Evolutionary conservation across 2,113 vertebrate genomes (phyloP).

Genomic region (Nannospalax galili): DNA sequence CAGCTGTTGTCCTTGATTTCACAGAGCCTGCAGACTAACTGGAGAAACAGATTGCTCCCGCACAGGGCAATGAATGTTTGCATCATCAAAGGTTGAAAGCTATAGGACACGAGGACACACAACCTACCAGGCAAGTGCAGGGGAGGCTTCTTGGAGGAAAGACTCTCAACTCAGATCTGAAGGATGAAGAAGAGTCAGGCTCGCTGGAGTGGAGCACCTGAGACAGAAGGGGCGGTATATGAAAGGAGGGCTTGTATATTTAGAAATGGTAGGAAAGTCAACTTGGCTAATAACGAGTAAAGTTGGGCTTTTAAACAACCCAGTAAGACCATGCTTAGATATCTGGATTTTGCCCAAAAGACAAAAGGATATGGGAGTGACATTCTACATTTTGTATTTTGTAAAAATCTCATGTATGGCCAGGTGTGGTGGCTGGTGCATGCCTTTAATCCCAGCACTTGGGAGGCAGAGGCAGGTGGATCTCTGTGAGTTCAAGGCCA

Average conservation of each 20-base stretch:
- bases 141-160: background rate
- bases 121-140: background rate
- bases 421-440: no score
- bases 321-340: background rate
- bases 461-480: no score
- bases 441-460: no score
- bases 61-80: background rate
- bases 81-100: background rate
- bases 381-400: background rate
- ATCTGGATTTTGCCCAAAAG: background rate
- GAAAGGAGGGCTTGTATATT: background rate
- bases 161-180: background rate
- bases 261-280: background rate
- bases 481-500: no score
- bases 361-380: background rate
- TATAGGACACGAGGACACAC: background rate
- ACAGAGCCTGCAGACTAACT: background rate
- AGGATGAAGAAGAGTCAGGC: background rate
- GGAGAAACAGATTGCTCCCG: background rate
- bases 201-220: background rate
- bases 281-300: background rate
- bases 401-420: background rate
- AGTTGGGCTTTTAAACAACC: background rate
- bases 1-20: background rate
- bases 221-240: background rate